phyloP scores from a whole-genome alignment of 2,888 invertebrate species.

The Chrysolina haemoptera region DNA sequence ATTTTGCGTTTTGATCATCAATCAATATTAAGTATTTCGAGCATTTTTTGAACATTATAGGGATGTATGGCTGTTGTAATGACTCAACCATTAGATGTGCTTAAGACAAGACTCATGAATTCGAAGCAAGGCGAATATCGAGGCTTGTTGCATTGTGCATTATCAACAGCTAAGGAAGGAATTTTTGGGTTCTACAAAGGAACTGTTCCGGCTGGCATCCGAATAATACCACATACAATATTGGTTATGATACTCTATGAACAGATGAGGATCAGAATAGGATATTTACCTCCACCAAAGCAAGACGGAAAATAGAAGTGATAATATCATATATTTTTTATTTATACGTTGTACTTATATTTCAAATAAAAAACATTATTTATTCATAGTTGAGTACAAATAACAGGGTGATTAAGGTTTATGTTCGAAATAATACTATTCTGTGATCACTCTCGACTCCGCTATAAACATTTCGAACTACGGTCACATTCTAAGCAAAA shows the following conservation, averaged over 20 bases:
- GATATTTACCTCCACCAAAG: constrained; percentile 61
- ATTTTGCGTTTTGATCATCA: too few relatives aligned
- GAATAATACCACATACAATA: constrained; percentile 96
- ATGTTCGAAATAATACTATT: too few relatives aligned
- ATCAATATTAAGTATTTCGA: neutral
- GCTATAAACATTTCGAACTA: too few relatives aligned
- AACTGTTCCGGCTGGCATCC: constrained; percentile 93
- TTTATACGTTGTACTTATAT: neutral
- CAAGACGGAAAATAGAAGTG: neutral
- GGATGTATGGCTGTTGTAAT: constrained; percentile 91
- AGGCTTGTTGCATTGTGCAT: constrained; percentile 80
- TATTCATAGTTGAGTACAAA: too few relatives aligned
- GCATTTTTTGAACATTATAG: constrained; percentile 74
- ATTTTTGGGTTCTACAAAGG: constrained; percentile 96
- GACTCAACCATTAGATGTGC: constrained; percentile 96
- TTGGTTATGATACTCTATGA: constrained; percentile 96
- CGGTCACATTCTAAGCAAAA: too few relatives aligned
- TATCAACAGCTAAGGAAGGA: constrained; percentile 88
- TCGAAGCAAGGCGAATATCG: constrained; percentile 92
- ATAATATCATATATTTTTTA: neutral
- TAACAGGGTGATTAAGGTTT: too few relatives aligned
- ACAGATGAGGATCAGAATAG: constrained; percentile 88
- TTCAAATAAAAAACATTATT: too few relatives aligned
- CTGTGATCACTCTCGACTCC: too few relatives aligned
- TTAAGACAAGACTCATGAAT: constrained; percentile 98